A percentile compares a stretch with the other conserved stretches of the same genome.
phyloP scores from a whole-genome alignment of 2,888 invertebrate species.

The Nomada fucata region DNA sequence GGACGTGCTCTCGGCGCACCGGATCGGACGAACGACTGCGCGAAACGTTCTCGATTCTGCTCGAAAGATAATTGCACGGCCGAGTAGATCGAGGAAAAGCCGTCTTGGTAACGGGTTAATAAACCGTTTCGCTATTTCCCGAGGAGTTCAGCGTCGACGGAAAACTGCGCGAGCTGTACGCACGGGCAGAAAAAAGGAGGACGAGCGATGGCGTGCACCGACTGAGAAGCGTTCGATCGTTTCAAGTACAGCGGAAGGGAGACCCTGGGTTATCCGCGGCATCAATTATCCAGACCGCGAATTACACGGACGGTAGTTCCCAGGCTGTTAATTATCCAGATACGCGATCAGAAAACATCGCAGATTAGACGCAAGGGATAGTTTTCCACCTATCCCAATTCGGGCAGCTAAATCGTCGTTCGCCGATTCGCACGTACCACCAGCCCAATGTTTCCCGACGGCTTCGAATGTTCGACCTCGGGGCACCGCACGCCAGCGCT shows the following conservation, averaged over 20 bases:
- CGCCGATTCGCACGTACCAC: background rate
- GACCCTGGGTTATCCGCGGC: background rate
- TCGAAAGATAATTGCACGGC: background rate
- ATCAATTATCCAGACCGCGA: slow-evolving; percentile 14
- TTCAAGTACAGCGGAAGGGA: background rate
- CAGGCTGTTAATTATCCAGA: slow-evolving; percentile 10
- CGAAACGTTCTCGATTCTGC: slow-evolving; percentile 11
- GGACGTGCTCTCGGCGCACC: background rate
- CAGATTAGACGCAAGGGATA: background rate
- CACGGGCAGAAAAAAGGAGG: background rate
- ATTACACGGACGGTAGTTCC: slow-evolving; percentile 5
- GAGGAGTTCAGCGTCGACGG: background rate
- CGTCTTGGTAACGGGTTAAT: background rate
- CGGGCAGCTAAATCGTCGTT: background rate
- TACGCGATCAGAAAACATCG: slow-evolving; percentile 7
- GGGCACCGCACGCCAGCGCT: too few relatives aligned
- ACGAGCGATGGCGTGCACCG: background rate
- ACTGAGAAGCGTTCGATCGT: background rate
- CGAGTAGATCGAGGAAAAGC: background rate
- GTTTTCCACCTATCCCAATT: background rate
- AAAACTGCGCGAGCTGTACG: background rate
- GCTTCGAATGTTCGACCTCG: too few relatives aligned
- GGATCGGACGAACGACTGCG: slow-evolving; percentile 24
- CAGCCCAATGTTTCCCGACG: background rate
- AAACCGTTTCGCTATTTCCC: background rate